Evolutionary conservation across 2,888 invertebrate genomes (phyloP), one percentile per base, ranked within the genome.

Genomic region (Crioceris asparagi): DNA sequence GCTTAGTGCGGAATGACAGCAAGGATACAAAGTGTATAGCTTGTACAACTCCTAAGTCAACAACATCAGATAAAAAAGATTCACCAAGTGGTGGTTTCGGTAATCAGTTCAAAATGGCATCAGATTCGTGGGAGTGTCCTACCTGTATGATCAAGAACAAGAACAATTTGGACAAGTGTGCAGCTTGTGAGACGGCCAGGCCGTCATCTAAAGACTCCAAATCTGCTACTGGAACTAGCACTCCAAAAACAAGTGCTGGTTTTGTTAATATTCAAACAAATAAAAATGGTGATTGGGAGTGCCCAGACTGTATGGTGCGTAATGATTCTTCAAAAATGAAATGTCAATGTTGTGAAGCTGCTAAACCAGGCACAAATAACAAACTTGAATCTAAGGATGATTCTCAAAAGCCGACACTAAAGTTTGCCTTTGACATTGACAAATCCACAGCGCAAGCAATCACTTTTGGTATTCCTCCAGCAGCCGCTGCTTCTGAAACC

Each of bases 301-400:
- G 80, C 54, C 59, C 62, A 10, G 68, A 68, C 12, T 80, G 79
- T 54, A 69, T 75, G 68, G 66, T 77, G 1, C 64, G 65, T 37
- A 80, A 79, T 53, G 45, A 48, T 25, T 31, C 40, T 3, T 17
- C 35, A 6, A 35, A 36, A 15, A 37, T 29, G 4, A 68, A 66
- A 43, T 79, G 78, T 56, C 62, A 66, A 34, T 74, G 76, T 48
- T 79, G 79, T 54, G 71, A 70, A 44, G 66, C 72, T 36, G 53
- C 62, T 1, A 74, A 69, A 53, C 71, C 71, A 68, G 68, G 35
- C 36, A 39, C 16, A 27, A 32, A 25, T n/a, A 36, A 36, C 1
- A 36, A 36, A 5, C 10, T 33, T 4, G 4, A 34, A 4, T 36
- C 35, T 15, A 29, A 34, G 12, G 25, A 50, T 23, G 56, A 48